A percentile compares a stretch with the other conserved stretches of the same genome.
Evolutionary conservation across 92 coral and sea anemone species (phyloP).

Genomic region (Phenganax subtilis): DNA sequence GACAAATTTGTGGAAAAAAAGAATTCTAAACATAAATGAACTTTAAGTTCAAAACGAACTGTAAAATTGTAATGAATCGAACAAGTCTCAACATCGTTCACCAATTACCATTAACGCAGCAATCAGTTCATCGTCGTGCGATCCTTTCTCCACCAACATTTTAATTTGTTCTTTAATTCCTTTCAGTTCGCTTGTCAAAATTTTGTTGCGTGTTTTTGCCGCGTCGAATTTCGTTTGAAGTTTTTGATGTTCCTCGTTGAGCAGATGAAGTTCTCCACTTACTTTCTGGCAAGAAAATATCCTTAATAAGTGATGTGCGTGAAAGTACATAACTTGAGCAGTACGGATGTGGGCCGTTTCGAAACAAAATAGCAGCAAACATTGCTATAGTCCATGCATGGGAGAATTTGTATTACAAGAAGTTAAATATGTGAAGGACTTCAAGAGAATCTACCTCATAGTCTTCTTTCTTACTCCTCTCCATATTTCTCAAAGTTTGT

Average conservation of each 20-base stretch:
- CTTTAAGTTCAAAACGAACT: too few relatives aligned
- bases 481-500: slow-evolving; percentile 69
- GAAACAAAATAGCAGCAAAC: too few relatives aligned
- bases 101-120: slow-evolving; percentile 79
- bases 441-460: slow-evolving; percentile 62
- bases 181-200: slow-evolving; percentile 77
- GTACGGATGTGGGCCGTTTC: too few relatives aligned
- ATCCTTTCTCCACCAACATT: slow-evolving; percentile 86
- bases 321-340: too few relatives aligned
- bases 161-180: slow-evolving; percentile 75
- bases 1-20: too few relatives aligned
- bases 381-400: too few relatives aligned
- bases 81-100: too few relatives aligned
- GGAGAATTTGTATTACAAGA: too few relatives aligned
- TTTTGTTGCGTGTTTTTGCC: slow-evolving; percentile 84
- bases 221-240: slow-evolving; percentile 88
- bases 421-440: background rate
- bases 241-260: slow-evolving; percentile 69
- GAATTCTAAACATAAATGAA: too few relatives aligned
- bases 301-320: too few relatives aligned
- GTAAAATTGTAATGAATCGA: too few relatives aligned
- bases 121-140: slow-evolving; percentile 92
- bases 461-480: slow-evolving; percentile 81
- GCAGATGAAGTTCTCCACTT: slow-evolving; percentile 59
- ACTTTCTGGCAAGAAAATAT: slow-evolving; percentile 52